A percentile compares a stretch with the other conserved stretches of the same genome.
phyloP scores from a whole-genome alignment of 1,140 invertebrate species.

The Diachasmimorpha longicaudata region DNA sequence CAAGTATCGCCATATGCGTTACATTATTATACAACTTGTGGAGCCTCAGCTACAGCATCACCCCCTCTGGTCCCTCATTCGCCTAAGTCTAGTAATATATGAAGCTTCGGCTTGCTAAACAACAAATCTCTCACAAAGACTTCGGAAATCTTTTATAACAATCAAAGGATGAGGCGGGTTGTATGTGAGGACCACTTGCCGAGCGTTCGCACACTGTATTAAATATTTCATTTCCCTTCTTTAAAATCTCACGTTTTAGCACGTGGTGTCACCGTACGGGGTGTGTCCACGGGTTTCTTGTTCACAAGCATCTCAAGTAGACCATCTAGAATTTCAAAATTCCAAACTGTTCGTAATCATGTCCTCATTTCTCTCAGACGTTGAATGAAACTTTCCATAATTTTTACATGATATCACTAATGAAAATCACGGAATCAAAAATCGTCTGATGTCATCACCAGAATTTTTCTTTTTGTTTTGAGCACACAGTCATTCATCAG shows the following conservation, averaged over 20 bases:
- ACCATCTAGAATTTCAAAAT: not conserved
- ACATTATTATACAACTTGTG: conserved; percentile 59
- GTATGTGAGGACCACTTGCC: conserved; percentile 49
- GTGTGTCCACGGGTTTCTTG: conserved; percentile 14
- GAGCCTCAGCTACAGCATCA: conserved; percentile 17
- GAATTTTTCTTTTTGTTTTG: too few relatives aligned
- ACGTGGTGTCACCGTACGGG: conserved; percentile 38
- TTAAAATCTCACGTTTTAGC: conserved; percentile 25
- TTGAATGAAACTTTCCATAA: too few relatives aligned
- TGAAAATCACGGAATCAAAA: too few relatives aligned
- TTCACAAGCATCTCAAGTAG: not conserved
- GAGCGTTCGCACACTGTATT: conserved; percentile 57
- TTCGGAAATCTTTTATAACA: conserved; percentile 58
- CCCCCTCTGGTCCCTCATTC: not conserved
- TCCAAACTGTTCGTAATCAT: not conserved
- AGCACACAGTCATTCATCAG: not conserved
- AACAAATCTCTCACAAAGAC: conserved; percentile 49
- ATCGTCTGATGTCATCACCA: too few relatives aligned
- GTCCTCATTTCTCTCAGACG: too few relatives aligned
- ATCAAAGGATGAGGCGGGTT: conserved; percentile 15
- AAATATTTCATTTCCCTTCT: not conserved
- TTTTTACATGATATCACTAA: too few relatives aligned
- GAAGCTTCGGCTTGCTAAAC: conserved; percentile 18
- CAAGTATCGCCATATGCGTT: conserved; percentile 61
- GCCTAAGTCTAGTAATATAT: not conserved